Evolutionary conservation across 2,113 vertebrate genomes (phyloP).

Genomic region (Python bivittatus): DNA sequence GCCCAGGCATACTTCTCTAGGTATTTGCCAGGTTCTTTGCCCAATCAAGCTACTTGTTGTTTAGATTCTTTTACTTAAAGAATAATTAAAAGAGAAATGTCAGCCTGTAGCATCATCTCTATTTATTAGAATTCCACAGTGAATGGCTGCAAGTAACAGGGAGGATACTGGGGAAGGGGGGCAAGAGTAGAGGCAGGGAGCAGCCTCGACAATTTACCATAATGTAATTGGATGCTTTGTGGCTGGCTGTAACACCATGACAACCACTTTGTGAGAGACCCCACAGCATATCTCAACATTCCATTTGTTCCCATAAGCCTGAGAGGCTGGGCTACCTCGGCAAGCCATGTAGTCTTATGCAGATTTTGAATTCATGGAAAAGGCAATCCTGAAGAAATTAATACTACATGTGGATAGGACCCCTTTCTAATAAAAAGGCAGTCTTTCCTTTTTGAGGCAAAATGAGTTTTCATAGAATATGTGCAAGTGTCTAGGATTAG

Average conservation of each 20-base stretch:
- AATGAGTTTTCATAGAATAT: neutral
- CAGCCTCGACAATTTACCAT: neutral
- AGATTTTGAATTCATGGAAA: neutral
- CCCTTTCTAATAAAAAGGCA: neutral
- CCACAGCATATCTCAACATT: neutral
- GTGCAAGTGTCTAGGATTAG: neutral
- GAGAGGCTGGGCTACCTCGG: neutral
- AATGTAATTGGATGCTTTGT: neutral
- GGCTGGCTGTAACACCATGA: neutral
- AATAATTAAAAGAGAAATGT: neutral
- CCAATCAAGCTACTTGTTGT: neutral
- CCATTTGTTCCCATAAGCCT: neutral
- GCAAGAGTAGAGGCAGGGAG: neutral
- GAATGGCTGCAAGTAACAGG: neutral
- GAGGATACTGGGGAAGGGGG: neutral
- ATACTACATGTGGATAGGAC: neutral
- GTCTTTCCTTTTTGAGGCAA: neutral
- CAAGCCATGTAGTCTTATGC: neutral
- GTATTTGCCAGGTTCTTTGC: neutral
- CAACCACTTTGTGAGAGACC: neutral
- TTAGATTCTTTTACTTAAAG: neutral
- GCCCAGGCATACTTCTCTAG: neutral
- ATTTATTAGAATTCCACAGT: neutral
- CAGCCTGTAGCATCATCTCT: neutral
- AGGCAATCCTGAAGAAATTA: neutral